Evolutionary conservation across 2,797 vertebrate genomes (phyloP).

Genomic region (Liasis olivaceus): DNA sequence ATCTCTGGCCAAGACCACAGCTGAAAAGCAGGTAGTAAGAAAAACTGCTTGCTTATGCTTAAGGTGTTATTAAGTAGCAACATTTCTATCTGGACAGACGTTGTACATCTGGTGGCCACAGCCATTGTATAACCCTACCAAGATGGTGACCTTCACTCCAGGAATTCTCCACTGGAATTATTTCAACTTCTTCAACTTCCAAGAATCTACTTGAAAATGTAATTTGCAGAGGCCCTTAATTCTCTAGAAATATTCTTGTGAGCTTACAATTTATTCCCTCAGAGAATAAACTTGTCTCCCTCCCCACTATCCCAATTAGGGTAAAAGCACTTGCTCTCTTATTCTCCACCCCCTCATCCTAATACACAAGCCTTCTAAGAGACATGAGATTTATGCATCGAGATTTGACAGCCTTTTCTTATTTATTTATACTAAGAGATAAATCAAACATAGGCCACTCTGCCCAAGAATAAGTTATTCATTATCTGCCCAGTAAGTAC

Average conservation of each 20-base stretch:
- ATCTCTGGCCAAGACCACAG: too few species aligned
- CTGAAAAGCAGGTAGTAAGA: too few species aligned
- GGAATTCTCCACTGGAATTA: too few species aligned
- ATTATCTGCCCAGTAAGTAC: slow-evolving; percentile 70
- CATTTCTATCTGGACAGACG: too few species aligned
- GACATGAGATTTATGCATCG: slow-evolving; percentile 68
- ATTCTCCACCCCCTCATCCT: slow-evolving; percentile 34
- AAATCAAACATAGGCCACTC: slow-evolving; percentile 67
- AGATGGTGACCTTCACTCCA: neutral
- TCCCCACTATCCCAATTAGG: slow-evolving; percentile 51
- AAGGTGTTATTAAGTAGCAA: too few species aligned
- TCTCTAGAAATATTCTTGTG: slow-evolving; percentile 49
- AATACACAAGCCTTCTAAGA: slow-evolving; percentile 58
- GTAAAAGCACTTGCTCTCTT: slow-evolving; percentile 66
- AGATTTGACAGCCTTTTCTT: slow-evolving; percentile 72
- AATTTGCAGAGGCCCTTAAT: slow-evolving; percentile 52
- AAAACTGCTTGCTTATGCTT: too few species aligned
- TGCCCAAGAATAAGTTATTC: slow-evolving; percentile 73
- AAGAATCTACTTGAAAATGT: slow-evolving; percentile 22
- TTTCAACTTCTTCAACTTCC: slow-evolving; percentile 52
- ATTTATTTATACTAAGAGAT: slow-evolving; percentile 70
- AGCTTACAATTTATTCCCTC: slow-evolving; percentile 15
- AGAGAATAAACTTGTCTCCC: slow-evolving; percentile 49
- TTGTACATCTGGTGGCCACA: neutral
- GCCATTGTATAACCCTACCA: neutral